Base-by-base conservation (phyloP, 2,888 invertebrate species). In the Polia nebulosa region DNA sequence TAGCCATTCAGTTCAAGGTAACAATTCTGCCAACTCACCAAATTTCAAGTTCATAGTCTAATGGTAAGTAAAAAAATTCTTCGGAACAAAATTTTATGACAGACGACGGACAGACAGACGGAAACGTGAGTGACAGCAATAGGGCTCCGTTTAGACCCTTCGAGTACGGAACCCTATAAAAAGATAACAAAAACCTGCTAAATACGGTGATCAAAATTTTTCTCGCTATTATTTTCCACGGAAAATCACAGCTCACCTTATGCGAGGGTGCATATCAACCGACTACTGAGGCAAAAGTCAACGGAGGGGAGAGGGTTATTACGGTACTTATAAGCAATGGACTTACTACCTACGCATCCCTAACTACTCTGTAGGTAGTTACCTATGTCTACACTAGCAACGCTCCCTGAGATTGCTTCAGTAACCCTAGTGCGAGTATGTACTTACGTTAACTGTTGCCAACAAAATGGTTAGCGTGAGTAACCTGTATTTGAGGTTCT, bases 231-330 rank as follows among this genome's bases (percentile, higher is more conserved):
- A 27, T 61, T 70, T 73, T 47, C 9, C 22, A 39, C 61, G 27
- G 75, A 75, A 72, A 70, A 80, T 65, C 67, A 70, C 56, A 39
- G 47, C 41, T n/a, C 53, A 65, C 66, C 70, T 73, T 52, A 65
- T 59, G 55, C 41, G 57, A 52, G 70, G 73, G 67, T 68, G 57
- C 63, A 79, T 76, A 85, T 81, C 73, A 79, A 62, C 75, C 32
- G 58, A 45, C 80, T 74, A 76, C 69, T 76, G 78, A 77, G 58
- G 78, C 76, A 73, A 72, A 81, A 78, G 78, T 81, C 81, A 81
- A 75, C 67, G 69, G 75, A 78, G 83, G 81, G 81, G 83, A 81
- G 81, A 69, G 78, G 69, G 67, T 83, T 75, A 74, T 69, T 74
- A 83, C 52, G 56, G 71, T 68, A 49, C 68, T 77, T 68, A 72